Evolutionary conservation across 2,888 invertebrate genomes (phyloP).

Genomic region (Drosophila hamatofila): DNA sequence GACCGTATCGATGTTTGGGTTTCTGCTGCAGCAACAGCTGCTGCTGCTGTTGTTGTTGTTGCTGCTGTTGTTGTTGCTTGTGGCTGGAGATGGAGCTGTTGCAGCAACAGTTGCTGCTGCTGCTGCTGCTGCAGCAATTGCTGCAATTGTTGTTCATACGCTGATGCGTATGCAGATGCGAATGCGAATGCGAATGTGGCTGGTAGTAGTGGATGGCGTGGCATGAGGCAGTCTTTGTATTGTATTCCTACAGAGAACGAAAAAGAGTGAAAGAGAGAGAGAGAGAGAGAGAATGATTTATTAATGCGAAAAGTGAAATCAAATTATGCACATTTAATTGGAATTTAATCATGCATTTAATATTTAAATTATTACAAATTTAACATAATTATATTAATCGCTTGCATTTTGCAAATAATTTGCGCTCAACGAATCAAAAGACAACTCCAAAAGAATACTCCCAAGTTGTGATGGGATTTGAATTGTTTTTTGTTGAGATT

Average conservation of each 20-base stretch:
- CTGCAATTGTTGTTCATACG: slow-evolving; percentile 35
- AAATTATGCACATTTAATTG: neutral
- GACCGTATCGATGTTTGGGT: slow-evolving; percentile 42
- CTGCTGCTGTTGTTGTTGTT: slow-evolving; percentile 31
- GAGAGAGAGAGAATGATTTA: neutral
- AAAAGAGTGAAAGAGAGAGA: neutral
- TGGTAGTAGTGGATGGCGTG: slow-evolving; percentile 85
- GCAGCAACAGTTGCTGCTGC: slow-evolving; percentile 28
- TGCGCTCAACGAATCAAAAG: too few relatives aligned
- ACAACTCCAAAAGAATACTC: too few relatives aligned
- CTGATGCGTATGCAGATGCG: slow-evolving; percentile 28
- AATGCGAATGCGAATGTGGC: slow-evolving; percentile 46
- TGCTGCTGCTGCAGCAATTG: slow-evolving; percentile 23
- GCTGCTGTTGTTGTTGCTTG: slow-evolving; percentile 19
- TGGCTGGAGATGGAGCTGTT: slow-evolving; percentile 9
- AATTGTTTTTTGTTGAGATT: too few relatives aligned
- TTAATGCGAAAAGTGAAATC: neutral
- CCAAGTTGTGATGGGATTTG: too few relatives aligned
- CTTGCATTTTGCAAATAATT: neutral
- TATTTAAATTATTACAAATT: neutral
- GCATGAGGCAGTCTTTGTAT: slow-evolving; percentile 85
- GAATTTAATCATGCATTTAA: neutral
- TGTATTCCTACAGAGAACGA: slow-evolving; percentile 78
- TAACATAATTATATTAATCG: neutral
- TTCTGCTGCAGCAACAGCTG: slow-evolving; percentile 35